These are phyloP conservation scores for Jordanella pulchra DNA, from an alignment of 2,797 vertebrate genomes.

Conservation along the genomic window DNA sequence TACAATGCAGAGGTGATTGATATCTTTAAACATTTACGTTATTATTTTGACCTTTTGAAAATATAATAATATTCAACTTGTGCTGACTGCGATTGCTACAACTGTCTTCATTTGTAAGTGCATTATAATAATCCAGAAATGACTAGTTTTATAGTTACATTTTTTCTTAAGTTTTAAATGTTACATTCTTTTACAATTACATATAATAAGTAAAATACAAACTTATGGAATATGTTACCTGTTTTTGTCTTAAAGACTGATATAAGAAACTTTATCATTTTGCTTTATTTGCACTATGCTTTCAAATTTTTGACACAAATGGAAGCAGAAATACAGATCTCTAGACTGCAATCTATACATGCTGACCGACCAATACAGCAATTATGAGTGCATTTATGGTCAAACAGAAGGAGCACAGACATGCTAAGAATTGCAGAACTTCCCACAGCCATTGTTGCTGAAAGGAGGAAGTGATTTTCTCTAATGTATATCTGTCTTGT, in stretches of 20 bases:
- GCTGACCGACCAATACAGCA: conserved; percentile 37
- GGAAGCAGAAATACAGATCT: conserved; percentile 1
- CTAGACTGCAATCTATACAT: conserved; percentile 17
- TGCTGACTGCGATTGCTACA: not conserved
- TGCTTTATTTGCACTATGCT: conserved; percentile 1
- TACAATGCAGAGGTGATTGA: not conserved
- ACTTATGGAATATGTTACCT: not conserved
- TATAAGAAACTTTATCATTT: not conserved
- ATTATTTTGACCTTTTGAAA: not conserved
- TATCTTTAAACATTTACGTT: not conserved
- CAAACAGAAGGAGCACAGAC: conserved; percentile 57
- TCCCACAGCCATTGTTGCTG: conserved; percentile 67
- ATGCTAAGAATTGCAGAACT: conserved; percentile 61
- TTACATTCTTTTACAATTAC: not conserved
- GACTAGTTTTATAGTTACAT: not conserved
- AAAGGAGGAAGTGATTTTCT: conserved; percentile 75
- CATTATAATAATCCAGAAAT: not conserved
- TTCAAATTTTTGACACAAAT: not conserved
- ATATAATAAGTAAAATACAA: too few species aligned
- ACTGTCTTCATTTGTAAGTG: too few species aligned
- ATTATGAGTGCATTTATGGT: conserved; percentile 49
- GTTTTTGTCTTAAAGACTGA: not conserved
- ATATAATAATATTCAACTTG: not conserved
- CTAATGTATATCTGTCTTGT: conserved; percentile 77
- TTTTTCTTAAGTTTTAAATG: not conserved